phyloP scores from a whole-genome alignment of 2,113 vertebrate genomes.

The Probosciger aterrimus region DNA sequence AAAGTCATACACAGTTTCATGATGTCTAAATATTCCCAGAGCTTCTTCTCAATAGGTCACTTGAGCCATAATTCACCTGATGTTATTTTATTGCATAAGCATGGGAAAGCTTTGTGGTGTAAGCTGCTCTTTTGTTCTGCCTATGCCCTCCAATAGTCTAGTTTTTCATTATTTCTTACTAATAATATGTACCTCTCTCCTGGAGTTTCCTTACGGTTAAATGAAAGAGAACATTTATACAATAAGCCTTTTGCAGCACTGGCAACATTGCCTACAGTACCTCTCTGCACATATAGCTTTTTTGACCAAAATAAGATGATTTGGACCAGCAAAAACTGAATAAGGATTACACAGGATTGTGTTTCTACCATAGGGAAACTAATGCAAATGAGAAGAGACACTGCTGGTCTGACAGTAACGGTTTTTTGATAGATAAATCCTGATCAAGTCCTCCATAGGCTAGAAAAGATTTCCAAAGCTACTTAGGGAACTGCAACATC shows the following conservation, averaged over 20 bases:
- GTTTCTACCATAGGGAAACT: not conserved
- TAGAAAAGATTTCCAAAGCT: not conserved
- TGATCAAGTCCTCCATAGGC: not conserved
- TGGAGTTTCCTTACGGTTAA: not conserved
- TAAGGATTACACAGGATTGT: not conserved
- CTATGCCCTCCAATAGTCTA: not conserved
- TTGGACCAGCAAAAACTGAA: not conserved
- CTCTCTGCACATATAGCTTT: not conserved
- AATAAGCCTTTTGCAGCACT: not conserved
- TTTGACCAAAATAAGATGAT: not conserved
- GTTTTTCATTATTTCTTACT: not conserved
- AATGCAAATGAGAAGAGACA: not conserved
- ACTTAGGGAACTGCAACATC: not conserved
- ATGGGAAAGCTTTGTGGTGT: not conserved
- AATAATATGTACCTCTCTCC: not conserved
- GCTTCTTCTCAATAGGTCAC: not conserved
- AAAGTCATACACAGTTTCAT: not conserved
- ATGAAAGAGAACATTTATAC: not conserved
- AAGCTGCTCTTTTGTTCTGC: not conserved
- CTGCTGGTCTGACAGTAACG: not conserved
- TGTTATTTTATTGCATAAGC: not conserved
- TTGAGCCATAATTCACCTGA: not conserved
- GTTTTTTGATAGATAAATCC: not conserved
- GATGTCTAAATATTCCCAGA: not conserved
- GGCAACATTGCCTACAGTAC: not conserved